These are phyloP conservation scores for Hippocampus comes DNA, from an alignment of 2,113 vertebrate species.

Conservation along the genomic window DNA sequence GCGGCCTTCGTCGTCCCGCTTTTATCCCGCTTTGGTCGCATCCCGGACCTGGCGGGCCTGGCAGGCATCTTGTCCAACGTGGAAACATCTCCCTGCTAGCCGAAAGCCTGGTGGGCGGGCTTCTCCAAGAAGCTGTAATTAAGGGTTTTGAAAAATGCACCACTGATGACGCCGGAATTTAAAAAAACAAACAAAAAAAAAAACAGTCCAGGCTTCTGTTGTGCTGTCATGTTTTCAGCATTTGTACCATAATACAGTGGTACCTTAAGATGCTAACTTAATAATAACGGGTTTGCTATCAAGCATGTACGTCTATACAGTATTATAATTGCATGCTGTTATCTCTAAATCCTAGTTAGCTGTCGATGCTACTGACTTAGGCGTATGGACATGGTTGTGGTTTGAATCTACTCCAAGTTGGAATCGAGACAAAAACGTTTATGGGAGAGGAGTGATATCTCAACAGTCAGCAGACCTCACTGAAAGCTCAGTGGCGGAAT, in stretches of 20 bases:
- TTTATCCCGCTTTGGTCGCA: slow-evolving; percentile 36
- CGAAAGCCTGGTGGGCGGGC: slow-evolving; percentile 66
- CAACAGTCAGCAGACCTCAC: slow-evolving; percentile 13
- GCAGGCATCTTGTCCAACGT: slow-evolving; percentile 58
- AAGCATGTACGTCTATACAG: not conserved
- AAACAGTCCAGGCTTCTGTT: slow-evolving; percentile 26
- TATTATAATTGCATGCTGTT: not conserved
- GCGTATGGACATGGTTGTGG: slow-evolving; percentile 22
- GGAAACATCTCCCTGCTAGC: slow-evolving; percentile 76
- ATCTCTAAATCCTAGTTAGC: slow-evolving; percentile 16
- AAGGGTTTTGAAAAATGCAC: slow-evolving; percentile 79
- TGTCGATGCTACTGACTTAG: slow-evolving; percentile 24
- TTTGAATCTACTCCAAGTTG: slow-evolving; percentile 48
- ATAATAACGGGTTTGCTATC: not conserved
- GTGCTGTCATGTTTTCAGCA: slow-evolving; percentile 27
- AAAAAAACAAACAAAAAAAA: slow-evolving; percentile 11
- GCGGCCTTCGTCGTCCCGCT: not conserved
- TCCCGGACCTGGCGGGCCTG: slow-evolving; percentile 53
- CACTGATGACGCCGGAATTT: slow-evolving; percentile 60
- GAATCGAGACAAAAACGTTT: slow-evolving; percentile 46
- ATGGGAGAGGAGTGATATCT: slow-evolving; percentile 35
- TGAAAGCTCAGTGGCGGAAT: slow-evolving; percentile 43
- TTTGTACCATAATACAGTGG: not conserved
- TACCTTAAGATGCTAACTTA: not conserved
- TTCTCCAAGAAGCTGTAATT: slow-evolving; percentile 78